phyloP scores from a whole-genome alignment of 2,797 vertebrate species.

The Ateles fusciceps region DNA sequence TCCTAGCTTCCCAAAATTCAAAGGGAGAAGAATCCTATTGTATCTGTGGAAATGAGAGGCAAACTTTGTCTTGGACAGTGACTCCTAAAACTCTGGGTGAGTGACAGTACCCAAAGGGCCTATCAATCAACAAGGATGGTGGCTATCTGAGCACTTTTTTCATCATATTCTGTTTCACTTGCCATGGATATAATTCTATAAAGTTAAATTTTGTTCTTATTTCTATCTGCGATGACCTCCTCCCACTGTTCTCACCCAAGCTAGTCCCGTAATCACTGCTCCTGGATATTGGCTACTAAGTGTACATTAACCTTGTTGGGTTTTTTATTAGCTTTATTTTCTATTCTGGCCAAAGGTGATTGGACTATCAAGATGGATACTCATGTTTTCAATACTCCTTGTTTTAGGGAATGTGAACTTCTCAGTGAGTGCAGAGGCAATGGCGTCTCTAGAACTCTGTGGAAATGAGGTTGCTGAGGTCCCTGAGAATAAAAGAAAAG shows the following conservation, averaged over 20 bases:
- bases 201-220: neutral
- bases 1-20: slow-evolving; percentile 57
- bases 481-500: slow-evolving; percentile 81
- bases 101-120: neutral
- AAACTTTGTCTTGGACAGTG: slow-evolving; percentile 77
- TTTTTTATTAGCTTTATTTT: neutral
- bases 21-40: slow-evolving; percentile 68
- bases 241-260: neutral
- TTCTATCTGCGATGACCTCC: neutral
- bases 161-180: neutral
- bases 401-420: slow-evolving; percentile 82
- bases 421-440: slow-evolving; percentile 85
- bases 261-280: neutral
- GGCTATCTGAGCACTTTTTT: neutral
- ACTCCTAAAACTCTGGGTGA: slow-evolving; percentile 79
- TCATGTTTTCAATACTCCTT: neutral
- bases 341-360: neutral
- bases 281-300: neutral
- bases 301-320: neutral
- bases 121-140: neutral
- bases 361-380: neutral
- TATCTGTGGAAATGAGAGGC: slow-evolving; percentile 68
- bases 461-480: slow-evolving; percentile 82
- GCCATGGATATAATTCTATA: neutral
- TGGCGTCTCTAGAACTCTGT: slow-evolving; percentile 80